Evolutionary conservation across 2,888 invertebrate species (phyloP).

Genomic region (Dicranocentrus wangi): DNA sequence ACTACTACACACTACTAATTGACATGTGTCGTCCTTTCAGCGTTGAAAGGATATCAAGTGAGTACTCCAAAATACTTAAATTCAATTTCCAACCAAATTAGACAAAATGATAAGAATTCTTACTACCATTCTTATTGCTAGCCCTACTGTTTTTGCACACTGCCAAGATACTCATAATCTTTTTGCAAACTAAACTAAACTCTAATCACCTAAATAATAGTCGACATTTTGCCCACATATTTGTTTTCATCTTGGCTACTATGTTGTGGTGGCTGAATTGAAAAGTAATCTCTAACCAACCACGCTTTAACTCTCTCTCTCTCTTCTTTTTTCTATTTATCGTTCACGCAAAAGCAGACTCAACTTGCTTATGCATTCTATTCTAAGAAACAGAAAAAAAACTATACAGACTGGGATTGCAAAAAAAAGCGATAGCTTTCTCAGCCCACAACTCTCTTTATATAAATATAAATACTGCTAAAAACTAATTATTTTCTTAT

Average conservation of each 20-base stretch:
- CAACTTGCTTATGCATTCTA: too few species aligned
- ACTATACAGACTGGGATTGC: too few species aligned
- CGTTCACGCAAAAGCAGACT: too few species aligned
- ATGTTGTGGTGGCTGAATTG: conserved; percentile 25
- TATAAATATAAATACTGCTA: too few species aligned
- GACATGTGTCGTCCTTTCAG: conserved; percentile 67
- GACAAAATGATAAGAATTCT: conserved; percentile 4
- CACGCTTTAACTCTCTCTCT: too few species aligned
- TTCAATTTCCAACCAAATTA: not conserved
- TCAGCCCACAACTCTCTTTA: conserved; percentile 18
- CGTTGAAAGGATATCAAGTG: conserved; percentile 69
- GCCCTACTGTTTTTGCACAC: conserved; percentile 50
- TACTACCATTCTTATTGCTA: conserved; percentile 15
- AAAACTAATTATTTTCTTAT: too few species aligned
- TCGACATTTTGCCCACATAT: not conserved
- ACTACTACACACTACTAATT: conserved; percentile 52
- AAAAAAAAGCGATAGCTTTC: conserved; percentile 1
- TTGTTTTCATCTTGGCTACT: conserved; percentile 36
- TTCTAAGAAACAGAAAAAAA: too few species aligned
- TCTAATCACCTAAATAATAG: too few species aligned
- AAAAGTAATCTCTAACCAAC: not conserved
- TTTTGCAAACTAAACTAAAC: conserved; percentile 5
- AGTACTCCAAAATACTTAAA: conserved; percentile 41
- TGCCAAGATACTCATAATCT: conserved; percentile 31
- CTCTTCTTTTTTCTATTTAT: not conserved